These are phyloP conservation scores for Anarsia innoxiella DNA, from an alignment of 2,888 invertebrate species.

Conservation along the genomic window DNA sequence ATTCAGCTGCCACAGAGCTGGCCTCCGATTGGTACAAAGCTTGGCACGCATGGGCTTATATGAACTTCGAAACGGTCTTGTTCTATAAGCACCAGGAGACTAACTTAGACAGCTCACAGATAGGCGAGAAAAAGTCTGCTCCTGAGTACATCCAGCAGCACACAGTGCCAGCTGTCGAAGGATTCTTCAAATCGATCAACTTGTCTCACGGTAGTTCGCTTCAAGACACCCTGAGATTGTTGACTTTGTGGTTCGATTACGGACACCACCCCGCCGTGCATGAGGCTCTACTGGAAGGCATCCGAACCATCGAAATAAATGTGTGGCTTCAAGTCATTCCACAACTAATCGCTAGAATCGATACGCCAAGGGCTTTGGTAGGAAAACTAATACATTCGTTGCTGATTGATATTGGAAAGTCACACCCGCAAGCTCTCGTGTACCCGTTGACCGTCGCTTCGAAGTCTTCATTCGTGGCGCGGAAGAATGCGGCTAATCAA, in stretches of 20 bases:
- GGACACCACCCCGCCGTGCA: constrained; percentile 96
- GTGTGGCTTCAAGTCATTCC: constrained; percentile 99
- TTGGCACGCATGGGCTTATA: constrained; percentile 99
- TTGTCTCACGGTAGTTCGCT: constrained; percentile 93
- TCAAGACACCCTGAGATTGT: constrained; percentile 95
- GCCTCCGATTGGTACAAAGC: constrained; percentile 96
- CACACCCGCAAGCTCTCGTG: constrained; percentile 97
- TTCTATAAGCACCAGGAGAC: constrained; percentile 74
- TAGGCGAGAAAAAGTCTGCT: constrained; percentile 35
- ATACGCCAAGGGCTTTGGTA: constrained; percentile 91
- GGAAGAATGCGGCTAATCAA: constrained; percentile 94
- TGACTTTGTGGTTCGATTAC: constrained; percentile 99
- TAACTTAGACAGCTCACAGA: constrained; percentile 30
- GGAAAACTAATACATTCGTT: constrained; percentile 94
- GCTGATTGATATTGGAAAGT: constrained; percentile 96
- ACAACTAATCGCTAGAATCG: constrained; percentile 97
- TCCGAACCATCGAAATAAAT: constrained; percentile 95
- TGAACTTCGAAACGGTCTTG: constrained; percentile 95
- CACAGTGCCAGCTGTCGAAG: constrained; percentile 95
- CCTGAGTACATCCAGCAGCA: constrained; percentile 81
- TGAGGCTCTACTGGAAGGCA: constrained; percentile 93
- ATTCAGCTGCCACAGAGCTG: constrained; percentile 87
- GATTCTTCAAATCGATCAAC: constrained; percentile 96
- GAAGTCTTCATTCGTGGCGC: constrained; percentile 90
- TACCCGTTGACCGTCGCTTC: constrained; percentile 98